Conservation (phyloP, 2,888 invertebrate genomes). For the Heliconius charithonia region DNA sequence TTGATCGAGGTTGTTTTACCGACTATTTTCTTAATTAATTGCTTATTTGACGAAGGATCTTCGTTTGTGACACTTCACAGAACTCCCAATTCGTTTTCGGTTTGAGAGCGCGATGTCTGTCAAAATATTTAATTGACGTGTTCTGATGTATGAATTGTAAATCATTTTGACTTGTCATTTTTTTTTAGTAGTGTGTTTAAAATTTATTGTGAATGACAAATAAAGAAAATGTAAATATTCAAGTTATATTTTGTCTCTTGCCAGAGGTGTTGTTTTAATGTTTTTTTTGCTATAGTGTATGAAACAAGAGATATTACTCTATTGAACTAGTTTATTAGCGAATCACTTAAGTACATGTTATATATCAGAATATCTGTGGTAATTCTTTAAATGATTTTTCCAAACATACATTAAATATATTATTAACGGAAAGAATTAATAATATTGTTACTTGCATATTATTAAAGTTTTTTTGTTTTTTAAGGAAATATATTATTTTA, state of each 20-base stretch:
- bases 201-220: constrained; percentile 14
- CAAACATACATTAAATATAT: constrained; percentile 18
- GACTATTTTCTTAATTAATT: constrained; percentile 56
- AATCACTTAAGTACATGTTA: not conserved
- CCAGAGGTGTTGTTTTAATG: not conserved
- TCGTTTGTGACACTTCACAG: constrained; percentile 50
- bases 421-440: constrained; percentile 21
- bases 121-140: constrained; percentile 37
- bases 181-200: not conserved
- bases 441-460: not conserved
- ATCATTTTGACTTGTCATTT: constrained; percentile 7
- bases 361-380: not conserved
- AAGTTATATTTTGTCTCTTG: not conserved
- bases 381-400: not conserved
- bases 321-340: not conserved
- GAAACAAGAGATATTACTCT: not conserved
- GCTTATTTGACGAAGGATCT: constrained; percentile 53
- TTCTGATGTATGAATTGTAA: constrained; percentile 28
- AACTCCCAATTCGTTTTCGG: constrained; percentile 40
- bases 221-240: not conserved
- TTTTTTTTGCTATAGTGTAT: not conserved
- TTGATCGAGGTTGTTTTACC: constrained; percentile 41
- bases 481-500: not conserved
- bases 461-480: not conserved
- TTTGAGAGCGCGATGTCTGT: constrained; percentile 29